Conservation (phyloP, 2,797 vertebrate genomes). For the Ctenopoma multispine region DNA sequence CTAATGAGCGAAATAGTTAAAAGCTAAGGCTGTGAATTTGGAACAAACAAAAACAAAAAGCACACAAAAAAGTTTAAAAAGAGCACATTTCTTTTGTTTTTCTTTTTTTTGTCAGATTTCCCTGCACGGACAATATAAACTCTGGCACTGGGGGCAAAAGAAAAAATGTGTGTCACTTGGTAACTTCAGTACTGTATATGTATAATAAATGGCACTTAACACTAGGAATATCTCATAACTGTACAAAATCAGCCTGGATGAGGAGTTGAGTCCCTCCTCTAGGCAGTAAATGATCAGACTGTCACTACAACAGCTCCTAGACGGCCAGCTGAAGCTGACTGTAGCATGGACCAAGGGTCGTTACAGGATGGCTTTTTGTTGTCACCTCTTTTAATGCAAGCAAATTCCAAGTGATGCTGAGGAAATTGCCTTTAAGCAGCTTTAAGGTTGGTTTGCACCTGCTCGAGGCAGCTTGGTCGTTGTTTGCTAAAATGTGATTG, state of each 20-base stretch:
- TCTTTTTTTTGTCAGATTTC: conserved; percentile 45
- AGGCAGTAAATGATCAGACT: conserved; percentile 70
- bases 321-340: conserved; percentile 42
- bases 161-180: conserved; percentile 81
- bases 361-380: conserved; percentile 70
- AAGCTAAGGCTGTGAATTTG: conserved; percentile 63
- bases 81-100: conserved; percentile 53
- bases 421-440: conserved; percentile 68
- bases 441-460: conserved; percentile 61
- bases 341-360: conserved; percentile 44
- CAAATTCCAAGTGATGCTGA: conserved; percentile 53
- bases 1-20: conserved; percentile 44
- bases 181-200: conserved; percentile 81
- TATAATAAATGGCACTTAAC: conserved; percentile 88
- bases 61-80: conserved; percentile 23
- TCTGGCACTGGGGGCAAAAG: conserved; percentile 55
- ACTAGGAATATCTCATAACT: conserved; percentile 81
- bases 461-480: conserved; percentile 58
- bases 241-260: conserved; percentile 77
- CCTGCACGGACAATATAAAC: conserved; percentile 67
- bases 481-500: conserved; percentile 73
- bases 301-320: conserved; percentile 61
- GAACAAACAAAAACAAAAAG: conserved; percentile 8
- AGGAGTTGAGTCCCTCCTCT: conserved; percentile 55
- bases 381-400: conserved; percentile 63